These are phyloP conservation scores for Conopomorpha cramerella DNA, from an alignment of 1,140 invertebrate genomes.

Conservation along the genomic window DNA sequence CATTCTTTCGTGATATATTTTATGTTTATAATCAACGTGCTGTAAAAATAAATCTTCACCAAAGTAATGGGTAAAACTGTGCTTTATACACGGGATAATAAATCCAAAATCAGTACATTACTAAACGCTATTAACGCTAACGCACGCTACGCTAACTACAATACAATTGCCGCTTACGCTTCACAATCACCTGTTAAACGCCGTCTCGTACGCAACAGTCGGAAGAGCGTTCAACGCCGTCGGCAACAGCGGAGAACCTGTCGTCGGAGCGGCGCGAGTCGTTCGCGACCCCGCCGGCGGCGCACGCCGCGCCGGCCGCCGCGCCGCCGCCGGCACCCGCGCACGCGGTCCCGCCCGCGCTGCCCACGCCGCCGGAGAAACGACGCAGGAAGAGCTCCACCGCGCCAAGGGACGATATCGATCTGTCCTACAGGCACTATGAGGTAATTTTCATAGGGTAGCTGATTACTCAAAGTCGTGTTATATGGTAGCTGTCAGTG, in stretches of 20 bases:
- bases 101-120: no score
- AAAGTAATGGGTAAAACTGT: no score
- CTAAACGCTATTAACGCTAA: no score
- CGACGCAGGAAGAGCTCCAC: constrained; percentile 45
- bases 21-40: no score
- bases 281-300: constrained; percentile 38
- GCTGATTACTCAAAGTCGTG: no score
- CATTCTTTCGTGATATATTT: not conserved
- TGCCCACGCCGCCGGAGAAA: constrained; percentile 30
- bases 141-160: no score
- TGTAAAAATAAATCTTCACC: no score
- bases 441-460: no score
- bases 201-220: constrained; percentile 17
- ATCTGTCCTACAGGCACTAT: constrained; percentile 35
- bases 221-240: constrained; percentile 50
- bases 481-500: no score
- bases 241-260: constrained; percentile 51
- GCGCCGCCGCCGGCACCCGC: constrained; percentile 19
- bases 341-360: constrained; percentile 19
- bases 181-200: no score
- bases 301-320: constrained; percentile 12
- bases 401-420: constrained; percentile 32
- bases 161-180: no score
- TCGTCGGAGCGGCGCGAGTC: constrained; percentile 32
- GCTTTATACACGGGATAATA: no score